Conservation (phyloP, 2,797 vertebrate species). For the Discoglossus pictus region DNA sequence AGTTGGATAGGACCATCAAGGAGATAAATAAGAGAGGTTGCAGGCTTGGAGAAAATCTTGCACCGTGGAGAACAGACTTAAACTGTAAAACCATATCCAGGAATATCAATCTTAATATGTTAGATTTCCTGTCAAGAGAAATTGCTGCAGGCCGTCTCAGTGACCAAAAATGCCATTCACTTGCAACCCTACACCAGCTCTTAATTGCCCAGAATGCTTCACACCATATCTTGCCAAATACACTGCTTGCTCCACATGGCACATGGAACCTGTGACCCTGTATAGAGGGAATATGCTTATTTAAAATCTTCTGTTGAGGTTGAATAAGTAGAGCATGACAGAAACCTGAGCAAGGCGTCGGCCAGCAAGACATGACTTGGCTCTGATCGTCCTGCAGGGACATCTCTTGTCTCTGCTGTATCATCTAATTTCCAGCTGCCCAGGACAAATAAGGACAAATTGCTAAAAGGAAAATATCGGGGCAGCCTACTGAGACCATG, state of each 20-base stretch:
- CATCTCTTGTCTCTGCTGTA: not conserved
- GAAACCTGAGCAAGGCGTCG: not conserved
- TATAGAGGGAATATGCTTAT: not conserved
- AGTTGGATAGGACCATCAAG: too few species aligned
- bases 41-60: too few species aligned
- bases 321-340: constrained; percentile 12
- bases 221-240: constrained; percentile 4
- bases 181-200: not conserved
- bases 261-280: constrained; percentile 15
- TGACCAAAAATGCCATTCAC: constrained; percentile 37
- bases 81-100: too few species aligned
- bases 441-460: constrained; percentile 9
- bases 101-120: too few species aligned
- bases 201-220: constrained; percentile 35
- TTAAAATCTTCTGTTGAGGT: constrained; percentile 4
- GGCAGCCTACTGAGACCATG: too few species aligned
- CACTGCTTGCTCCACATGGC: not conserved
- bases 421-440: not conserved
- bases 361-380: constrained; percentile 33
- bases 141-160: too few species aligned
- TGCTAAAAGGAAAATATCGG: too few species aligned
- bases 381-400: not conserved
- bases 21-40: too few species aligned
- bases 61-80: too few species aligned
- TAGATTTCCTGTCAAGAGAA: too few species aligned